These are phyloP conservation scores for Leiothrix lutea DNA, from an alignment of 2,113 vertebrate species.

Conservation along the genomic window DNA sequence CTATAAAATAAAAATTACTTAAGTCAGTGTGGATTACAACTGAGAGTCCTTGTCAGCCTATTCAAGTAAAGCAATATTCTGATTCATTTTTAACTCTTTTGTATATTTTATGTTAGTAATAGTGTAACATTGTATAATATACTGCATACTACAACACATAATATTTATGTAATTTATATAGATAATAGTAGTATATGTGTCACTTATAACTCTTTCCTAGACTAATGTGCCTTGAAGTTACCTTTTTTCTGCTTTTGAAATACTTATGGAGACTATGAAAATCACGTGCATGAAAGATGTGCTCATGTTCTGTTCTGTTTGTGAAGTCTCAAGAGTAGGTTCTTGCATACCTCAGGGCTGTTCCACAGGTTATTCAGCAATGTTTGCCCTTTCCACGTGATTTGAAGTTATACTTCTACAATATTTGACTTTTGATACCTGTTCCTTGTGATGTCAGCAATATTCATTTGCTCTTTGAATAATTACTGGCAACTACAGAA, in stretches of 20 bases:
- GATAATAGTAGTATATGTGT: neutral
- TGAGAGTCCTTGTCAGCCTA: neutral
- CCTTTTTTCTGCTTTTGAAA: neutral
- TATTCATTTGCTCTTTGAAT: neutral
- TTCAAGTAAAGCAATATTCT: neutral
- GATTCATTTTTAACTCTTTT: neutral
- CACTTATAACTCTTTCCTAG: neutral
- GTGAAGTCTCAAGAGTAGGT: neutral
- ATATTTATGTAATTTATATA: neutral
- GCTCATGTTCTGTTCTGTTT: neutral
- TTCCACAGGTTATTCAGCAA: neutral
- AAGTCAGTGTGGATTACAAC: neutral
- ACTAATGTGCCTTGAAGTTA: neutral
- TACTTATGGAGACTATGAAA: neutral
- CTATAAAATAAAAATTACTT: neutral
- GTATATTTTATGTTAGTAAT: neutral
- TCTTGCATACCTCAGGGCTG: neutral
- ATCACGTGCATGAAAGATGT: neutral
- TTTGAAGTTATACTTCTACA: neutral
- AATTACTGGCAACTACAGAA: neutral
- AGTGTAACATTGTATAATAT: neutral
- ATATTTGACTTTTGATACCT: neutral
- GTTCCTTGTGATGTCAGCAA: neutral
- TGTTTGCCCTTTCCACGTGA: neutral
- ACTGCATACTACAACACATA: neutral